These are phyloP conservation scores for Poeciliopsis presidionis DNA, from an alignment of 2,797 vertebrate genomes.

Conservation along the genomic window DNA sequence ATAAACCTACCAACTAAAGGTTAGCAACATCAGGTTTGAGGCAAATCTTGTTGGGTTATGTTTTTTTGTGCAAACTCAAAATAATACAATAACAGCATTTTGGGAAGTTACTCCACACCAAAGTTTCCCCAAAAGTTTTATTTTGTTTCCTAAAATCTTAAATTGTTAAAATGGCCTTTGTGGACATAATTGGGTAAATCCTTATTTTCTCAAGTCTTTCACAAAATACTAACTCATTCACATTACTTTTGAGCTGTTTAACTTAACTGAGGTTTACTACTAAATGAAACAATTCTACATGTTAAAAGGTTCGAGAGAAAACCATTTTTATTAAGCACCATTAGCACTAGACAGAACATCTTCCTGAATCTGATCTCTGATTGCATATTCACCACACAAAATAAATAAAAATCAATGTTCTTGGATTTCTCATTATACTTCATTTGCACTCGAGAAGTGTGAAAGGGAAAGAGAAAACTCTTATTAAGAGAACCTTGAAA, in stretches of 20 bases:
- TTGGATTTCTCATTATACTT: neutral
- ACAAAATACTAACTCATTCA: neutral
- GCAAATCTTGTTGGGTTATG: no score
- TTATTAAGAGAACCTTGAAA: slow-evolving; percentile 17
- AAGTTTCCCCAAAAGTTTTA: neutral
- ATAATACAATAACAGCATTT: neutral
- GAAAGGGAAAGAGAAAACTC: neutral
- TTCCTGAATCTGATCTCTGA: neutral
- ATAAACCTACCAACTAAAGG: neutral
- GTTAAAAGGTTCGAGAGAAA: neutral
- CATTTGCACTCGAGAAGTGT: neutral
- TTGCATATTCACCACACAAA: neutral
- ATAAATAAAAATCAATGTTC: neutral
- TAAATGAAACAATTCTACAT: neutral
- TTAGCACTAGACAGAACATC: neutral
- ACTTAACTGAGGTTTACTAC: neutral
- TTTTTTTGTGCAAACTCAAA: no score
- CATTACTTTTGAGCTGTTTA: neutral
- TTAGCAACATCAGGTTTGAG: neutral
- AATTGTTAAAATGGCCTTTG: neutral
- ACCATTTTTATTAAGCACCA: neutral
- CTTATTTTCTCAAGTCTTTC: neutral
- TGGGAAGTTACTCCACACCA: neutral
- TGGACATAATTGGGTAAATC: neutral
- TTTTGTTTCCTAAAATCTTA: neutral